Evolutionary conservation across 2,113 vertebrate species (phyloP), one percentile per base, ranked within the genome.

Genomic region (Salvator merianae): DNA sequence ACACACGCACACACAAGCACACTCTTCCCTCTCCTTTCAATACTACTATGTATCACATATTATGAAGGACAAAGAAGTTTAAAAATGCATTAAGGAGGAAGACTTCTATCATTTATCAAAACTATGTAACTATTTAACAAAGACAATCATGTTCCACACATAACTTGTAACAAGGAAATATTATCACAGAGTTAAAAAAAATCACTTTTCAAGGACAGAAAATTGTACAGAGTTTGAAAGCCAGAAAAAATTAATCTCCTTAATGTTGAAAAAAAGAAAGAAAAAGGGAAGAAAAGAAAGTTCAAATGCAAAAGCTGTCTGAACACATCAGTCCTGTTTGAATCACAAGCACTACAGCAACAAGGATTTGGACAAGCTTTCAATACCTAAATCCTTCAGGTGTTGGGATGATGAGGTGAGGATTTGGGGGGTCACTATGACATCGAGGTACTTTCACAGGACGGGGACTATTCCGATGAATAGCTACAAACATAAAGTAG

Each of bases 351-450:
- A 59, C 55, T 59, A 59, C 55, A 20, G 55, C 5, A 87, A 28
- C 22, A 59, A 59, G 66, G 28, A 3, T 36, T 34, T 14, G 2
- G n/a, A 70, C 0, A 78, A 68, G 70, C 30, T n/a, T 26, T 89
- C 53, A 80, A 55, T 97, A 99, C 99, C 98, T 99, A 96, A 99
- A 98, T 50, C 97, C 96, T 83, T 99, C 99, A 63, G 97, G 93
- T 0, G 97, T 97, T 7, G 98, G 97, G 89, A 99, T 99, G 84
- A 99, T 98, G 59, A 99, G 96, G 84, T 98, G 97, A 24, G 99
- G 98, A 92, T 99, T 99, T 38, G 99, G 98, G 85, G 99, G 99
- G 92, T 99, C 99, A 34, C 99, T 99, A 53, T 99, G 97, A 92
- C 98, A 99, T 32, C 99, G 97, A 47, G 98, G 98, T 20, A 99